Evolutionary conservation across 1,140 invertebrate genomes (phyloP), one percentile per base, ranked within the genome.

Genomic region (Micrasema minimum): DNA sequence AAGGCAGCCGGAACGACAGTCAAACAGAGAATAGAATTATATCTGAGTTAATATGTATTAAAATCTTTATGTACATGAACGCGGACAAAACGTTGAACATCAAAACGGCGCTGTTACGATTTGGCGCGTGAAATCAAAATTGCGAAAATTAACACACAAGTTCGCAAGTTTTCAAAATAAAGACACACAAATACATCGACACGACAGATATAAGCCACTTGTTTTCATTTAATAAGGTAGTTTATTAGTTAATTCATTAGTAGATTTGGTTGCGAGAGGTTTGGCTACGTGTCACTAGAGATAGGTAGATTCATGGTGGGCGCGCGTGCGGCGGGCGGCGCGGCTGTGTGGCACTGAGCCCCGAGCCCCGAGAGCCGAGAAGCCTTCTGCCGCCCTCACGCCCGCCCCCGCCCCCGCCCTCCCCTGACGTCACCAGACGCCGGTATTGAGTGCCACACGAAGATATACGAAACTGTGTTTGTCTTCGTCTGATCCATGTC

Each of bases 171-270:
- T 55, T 67, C 50, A 67, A 55, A 67, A 67, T 41, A 67, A 67
- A 37, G 46, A 74, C 69, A 72, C 57, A 72, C 35, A 69, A 69
- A 75, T 66, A 75, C 69, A 74, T 43, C 31, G 35, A 75, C 74
- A 73, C 71, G 71, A 75, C 71, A 73, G 64, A 71, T 73, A 75
- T 75, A 75, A 75, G 74, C 74, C 74, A 75, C 74, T 75, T 73
- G 70, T 72, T 75, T 75, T 72, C 70, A 70, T 69, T 67, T 50
- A 69, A 72, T 35, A 57, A 50, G 45, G 51, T 66, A 66, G 64
- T 70, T 57, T 35, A 31, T 43, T 74, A 61, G 65, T 66, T 65
- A 64, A 66, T 66, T 64, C 35, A 64, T 70, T 53, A 67, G 45
- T 65, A 66, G 55, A 66, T 71, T 66, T 59, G 22, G 20, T 66